These are phyloP conservation scores for Eulemur mongoz DNA, from an alignment of 2,797 vertebrate species.

Conservation along the genomic window DNA sequence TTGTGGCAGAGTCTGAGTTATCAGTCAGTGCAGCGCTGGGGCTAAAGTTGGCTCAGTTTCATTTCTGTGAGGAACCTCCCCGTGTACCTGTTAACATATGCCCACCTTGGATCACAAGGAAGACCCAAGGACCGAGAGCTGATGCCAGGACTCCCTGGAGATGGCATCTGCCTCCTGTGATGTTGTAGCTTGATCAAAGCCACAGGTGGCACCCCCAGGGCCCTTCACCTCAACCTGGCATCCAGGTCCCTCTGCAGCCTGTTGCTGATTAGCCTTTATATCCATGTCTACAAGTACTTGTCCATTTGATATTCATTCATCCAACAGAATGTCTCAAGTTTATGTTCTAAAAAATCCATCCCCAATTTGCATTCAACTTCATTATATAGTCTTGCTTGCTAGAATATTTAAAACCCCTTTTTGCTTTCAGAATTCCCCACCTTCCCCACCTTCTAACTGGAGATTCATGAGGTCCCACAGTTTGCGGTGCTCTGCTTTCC, in stretches of 20 bases:
- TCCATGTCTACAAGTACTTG: not conserved
- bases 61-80: not conserved
- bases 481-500: not conserved
- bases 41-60: not conserved
- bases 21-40: not conserved
- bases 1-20: not conserved
- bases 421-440: not conserved
- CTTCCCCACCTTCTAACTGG: not conserved
- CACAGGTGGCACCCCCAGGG: not conserved
- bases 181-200: not conserved
- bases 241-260: not conserved
- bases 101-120: not conserved
- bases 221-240: not conserved
- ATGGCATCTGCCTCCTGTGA: not conserved
- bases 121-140: not conserved
- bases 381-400: not conserved
- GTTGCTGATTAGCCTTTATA: not conserved
- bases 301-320: not conserved
- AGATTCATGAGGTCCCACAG: too few species aligned
- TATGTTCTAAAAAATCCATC: not conserved
- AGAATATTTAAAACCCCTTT: not conserved
- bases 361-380: not conserved
- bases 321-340: not conserved
- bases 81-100: not conserved
- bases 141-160: not conserved